Percentiles rank a stretch among this genome's conserved stretches.
phyloP scores from a whole-genome alignment of 2,888 invertebrate genomes.

The Anoplius nigerrimus region DNA sequence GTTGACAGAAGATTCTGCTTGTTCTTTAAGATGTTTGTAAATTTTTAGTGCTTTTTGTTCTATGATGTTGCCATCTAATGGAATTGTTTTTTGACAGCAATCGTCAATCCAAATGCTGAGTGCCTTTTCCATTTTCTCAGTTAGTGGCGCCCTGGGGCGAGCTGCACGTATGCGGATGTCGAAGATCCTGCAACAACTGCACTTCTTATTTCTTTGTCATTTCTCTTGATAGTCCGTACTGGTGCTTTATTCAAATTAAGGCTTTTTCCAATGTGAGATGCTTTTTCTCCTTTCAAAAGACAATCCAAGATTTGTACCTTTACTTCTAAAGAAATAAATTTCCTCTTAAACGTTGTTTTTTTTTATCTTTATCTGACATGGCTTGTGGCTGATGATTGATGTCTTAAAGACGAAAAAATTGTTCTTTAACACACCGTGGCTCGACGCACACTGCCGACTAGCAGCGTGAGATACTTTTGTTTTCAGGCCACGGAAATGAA shows the following conservation, averaged over 20 bases:
- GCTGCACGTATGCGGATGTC: constrained; percentile 23
- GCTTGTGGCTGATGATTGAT: constrained; percentile 5
- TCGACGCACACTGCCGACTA: too few species aligned
- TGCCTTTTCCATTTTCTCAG: too few species aligned
- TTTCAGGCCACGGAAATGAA: too few species aligned
- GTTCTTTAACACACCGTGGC: constrained; percentile 7
- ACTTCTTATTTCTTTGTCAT: too few species aligned
- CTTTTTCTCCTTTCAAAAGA: too few species aligned
- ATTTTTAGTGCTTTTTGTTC: constrained; percentile 9
- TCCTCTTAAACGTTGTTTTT: constrained; percentile 18
- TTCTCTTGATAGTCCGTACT: constrained; percentile 6
- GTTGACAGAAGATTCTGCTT: constrained; percentile 17
- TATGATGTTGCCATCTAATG: constrained; percentile 11
- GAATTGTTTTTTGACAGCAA: constrained; percentile 21
- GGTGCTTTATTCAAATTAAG: too few species aligned
- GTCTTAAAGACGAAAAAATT: constrained; percentile 12
- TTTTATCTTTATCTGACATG: constrained; percentile 12
- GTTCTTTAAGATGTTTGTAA: constrained; percentile 12
- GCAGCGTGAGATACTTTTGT: too few species aligned
- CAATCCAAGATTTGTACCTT: constrained; percentile 16
- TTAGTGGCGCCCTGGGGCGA: too few species aligned
- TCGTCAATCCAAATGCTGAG: too few species aligned
- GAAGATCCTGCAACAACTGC: not conserved
- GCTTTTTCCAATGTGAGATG: too few species aligned
- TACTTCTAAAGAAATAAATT: constrained; percentile 19